These are phyloP conservation scores for Panzeria rudis DNA, from an alignment of 2,888 invertebrate genomes.

Conservation along the genomic window DNA sequence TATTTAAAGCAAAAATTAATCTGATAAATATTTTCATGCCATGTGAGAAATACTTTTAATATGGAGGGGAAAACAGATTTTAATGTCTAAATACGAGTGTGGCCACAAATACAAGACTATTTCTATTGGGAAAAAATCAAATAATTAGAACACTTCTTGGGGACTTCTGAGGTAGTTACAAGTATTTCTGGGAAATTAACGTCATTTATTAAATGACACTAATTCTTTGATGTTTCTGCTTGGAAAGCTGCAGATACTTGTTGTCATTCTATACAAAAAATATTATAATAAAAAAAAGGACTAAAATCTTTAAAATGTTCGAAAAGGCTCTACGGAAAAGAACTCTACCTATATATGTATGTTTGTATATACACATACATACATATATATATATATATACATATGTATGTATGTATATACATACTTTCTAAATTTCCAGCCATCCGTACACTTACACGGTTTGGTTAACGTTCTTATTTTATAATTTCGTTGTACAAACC, in stretches of 20 bases:
- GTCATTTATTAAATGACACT: constrained; percentile 69
- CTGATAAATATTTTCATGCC: background rate
- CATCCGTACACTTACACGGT: constrained; percentile 17
- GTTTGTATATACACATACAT: background rate
- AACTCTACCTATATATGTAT: constrained; percentile 4
- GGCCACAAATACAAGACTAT: too few relatives aligned
- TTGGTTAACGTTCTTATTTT: constrained; percentile 36
- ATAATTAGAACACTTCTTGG: background rate
- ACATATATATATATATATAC: background rate
- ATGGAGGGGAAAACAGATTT: too few relatives aligned
- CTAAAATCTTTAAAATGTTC: background rate
- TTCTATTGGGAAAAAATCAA: too few relatives aligned
- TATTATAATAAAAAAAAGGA: background rate
- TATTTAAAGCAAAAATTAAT: background rate
- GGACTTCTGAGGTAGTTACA: constrained; percentile 9
- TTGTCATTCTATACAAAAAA: constrained; percentile 49
- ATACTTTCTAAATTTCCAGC: background rate
- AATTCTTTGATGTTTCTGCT: constrained; percentile 65
- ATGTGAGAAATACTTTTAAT: too few relatives aligned
- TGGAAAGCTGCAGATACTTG: constrained; percentile 36
- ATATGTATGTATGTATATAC: too few relatives aligned
- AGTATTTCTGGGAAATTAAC: constrained; percentile 73
- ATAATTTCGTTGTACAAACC: constrained; percentile 13
- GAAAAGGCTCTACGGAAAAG: constrained; percentile 25
- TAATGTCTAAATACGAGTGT: too few relatives aligned